A percentile compares a stretch with the other conserved stretches of the same genome.
phyloP scores from a whole-genome alignment of 1,140 invertebrate species.

The Rhyacophila brunnea region DNA sequence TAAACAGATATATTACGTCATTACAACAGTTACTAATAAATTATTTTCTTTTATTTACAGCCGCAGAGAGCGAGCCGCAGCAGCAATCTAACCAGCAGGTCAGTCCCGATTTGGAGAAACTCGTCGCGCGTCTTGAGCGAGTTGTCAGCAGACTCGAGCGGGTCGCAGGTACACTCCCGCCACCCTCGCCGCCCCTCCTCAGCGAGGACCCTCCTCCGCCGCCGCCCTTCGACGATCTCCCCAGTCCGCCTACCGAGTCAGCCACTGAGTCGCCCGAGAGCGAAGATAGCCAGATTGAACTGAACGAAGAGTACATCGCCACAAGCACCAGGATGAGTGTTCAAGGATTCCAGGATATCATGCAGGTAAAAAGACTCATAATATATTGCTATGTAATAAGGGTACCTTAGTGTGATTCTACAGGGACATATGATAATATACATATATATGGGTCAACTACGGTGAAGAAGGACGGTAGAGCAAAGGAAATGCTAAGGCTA shows the following conservation, averaged over 20 bases:
- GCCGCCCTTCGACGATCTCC: slow-evolving; percentile 26
- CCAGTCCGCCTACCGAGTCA: slow-evolving; percentile 13
- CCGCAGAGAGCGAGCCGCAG: slow-evolving; percentile 31
- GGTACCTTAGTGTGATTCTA: too few species aligned
- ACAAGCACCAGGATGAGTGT: slow-evolving; percentile 65
- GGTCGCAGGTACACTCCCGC: slow-evolving; percentile 49
- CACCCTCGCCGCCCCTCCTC: slow-evolving; percentile 44
- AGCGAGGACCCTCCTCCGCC: slow-evolving; percentile 37
- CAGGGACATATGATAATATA: too few species aligned
- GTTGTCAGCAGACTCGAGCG: slow-evolving; percentile 71
- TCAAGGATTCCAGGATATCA: slow-evolving; percentile 70
- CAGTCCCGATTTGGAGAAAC: slow-evolving; percentile 59
- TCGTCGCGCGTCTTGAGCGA: slow-evolving; percentile 72
- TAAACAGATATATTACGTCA: too few species aligned
- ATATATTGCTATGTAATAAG: too few species aligned
- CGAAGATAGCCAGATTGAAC: slow-evolving; percentile 10
- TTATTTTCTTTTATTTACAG: slow-evolving; percentile 47
- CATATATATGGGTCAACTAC: too few species aligned
- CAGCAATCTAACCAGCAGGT: slow-evolving; percentile 3
- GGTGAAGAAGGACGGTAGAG: too few species aligned
- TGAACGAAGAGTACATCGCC: slow-evolving; percentile 17
- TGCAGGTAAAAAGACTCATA: too few species aligned
- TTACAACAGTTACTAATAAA: too few species aligned
- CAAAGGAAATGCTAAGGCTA: too few species aligned
- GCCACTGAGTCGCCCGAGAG: slow-evolving; percentile 2